A percentile compares a stretch with the other conserved stretches of the same genome.
phyloP scores from a whole-genome alignment of 1,140 invertebrate genomes.

The Cherax quadricarinatus region DNA sequence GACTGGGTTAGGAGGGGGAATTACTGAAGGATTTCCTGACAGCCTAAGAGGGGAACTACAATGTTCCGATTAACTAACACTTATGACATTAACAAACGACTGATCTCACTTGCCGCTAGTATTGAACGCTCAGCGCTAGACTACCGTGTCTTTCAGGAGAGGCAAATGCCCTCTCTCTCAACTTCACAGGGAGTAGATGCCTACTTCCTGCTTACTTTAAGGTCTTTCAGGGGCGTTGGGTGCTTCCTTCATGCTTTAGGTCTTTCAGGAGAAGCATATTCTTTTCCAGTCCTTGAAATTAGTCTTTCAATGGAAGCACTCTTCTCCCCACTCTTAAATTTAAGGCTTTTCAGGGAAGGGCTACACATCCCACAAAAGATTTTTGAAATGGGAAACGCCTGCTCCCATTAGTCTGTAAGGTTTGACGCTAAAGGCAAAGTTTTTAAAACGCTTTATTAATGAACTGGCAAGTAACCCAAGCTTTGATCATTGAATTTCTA shows the following conservation, averaged over 20 bases:
- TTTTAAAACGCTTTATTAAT: neutral
- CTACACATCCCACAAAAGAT: neutral
- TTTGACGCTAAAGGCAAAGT: neutral
- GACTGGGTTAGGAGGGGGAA: no score
- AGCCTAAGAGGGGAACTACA: neutral
- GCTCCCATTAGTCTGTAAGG: neutral
- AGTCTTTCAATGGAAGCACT: neutral
- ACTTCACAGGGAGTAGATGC: neutral
- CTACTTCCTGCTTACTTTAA: neutral
- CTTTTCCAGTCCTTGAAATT: neutral
- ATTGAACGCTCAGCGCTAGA: constrained; percentile 35
- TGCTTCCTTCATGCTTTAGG: neutral
- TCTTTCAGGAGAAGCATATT: neutral
- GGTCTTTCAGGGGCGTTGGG: constrained; percentile 23
- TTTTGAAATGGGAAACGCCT: neutral
- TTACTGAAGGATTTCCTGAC: no score
- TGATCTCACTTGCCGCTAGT: constrained; percentile 34
- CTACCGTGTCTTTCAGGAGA: constrained; percentile 35
- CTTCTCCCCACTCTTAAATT: neutral
- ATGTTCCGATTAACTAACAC: neutral
- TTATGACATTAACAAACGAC: neutral
- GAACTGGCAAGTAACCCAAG: no score
- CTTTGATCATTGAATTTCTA: neutral
- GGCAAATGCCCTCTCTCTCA: neutral
- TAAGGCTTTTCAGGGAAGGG: neutral